Evolutionary conservation across 2,888 invertebrate species (phyloP).

Genomic region (Anticlea derivata): DNA sequence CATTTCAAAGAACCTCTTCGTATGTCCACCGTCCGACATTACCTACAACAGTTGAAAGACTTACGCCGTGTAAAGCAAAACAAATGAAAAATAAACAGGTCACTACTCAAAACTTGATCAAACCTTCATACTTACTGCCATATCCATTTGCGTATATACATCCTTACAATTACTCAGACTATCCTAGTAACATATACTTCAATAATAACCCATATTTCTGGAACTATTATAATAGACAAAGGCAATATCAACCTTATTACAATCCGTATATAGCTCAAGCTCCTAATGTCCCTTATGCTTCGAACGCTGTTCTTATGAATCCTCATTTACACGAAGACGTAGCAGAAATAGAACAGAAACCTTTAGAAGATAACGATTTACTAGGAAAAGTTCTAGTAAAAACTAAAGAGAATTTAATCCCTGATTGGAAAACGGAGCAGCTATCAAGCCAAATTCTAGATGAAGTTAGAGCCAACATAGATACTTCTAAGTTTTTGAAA

Average conservation of each 20-base stretch:
- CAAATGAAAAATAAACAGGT: constrained; percentile 9
- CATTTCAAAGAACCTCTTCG: constrained; percentile 55
- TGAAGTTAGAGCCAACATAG: constrained; percentile 63
- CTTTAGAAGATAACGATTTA: constrained; percentile 21
- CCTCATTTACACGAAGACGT: constrained; percentile 35
- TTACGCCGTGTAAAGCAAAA: constrained; percentile 14
- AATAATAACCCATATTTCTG: constrained; percentile 45
- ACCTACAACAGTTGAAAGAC: not conserved
- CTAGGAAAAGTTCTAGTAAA: constrained; percentile 15
- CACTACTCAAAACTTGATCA: constrained; percentile 37
- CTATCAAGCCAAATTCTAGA: constrained; percentile 56
- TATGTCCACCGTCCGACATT: constrained; percentile 45
- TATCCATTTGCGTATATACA: constrained; percentile 60
- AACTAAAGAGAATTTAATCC: constrained; percentile 30
- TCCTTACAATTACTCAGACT: constrained; percentile 40
- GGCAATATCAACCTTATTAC: constrained; percentile 38
- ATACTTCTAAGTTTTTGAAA: constrained; percentile 52
- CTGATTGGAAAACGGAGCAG: constrained; percentile 64
- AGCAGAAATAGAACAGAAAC: constrained; percentile 2
- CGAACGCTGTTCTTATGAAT: constrained; percentile 35
- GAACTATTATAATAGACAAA: constrained; percentile 40
- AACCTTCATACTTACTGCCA: constrained; percentile 50
- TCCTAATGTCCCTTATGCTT: constrained; percentile 25
- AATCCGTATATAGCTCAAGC: constrained; percentile 32
- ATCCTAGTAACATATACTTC: constrained; percentile 25